Percentiles rank a stretch among this genome's conserved stretches.
These are phyloP conservation scores for Limnephilus auricula DNA, from an alignment of 2,888 invertebrate species.

Conservation along the genomic window DNA sequence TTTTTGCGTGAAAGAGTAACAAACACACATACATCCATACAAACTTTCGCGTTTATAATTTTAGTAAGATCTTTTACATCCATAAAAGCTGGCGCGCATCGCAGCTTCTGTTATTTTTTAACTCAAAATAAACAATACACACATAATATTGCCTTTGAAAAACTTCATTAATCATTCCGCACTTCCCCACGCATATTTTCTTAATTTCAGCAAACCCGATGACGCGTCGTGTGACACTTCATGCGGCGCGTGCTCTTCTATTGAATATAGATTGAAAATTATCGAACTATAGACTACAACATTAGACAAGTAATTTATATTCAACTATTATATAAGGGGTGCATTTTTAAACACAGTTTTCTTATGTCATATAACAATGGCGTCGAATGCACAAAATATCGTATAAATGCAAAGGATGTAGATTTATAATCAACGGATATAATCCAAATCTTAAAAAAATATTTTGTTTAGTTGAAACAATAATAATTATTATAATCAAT, in stretches of 20 bases:
- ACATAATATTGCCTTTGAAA: no score
- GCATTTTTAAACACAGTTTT: neutral
- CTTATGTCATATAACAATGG: neutral
- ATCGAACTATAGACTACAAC: neutral
- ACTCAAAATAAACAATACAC: no score
- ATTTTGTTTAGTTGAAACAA: no score
- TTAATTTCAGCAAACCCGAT: neutral
- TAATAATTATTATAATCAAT: no score
- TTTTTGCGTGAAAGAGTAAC: no score
- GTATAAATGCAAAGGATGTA: neutral
- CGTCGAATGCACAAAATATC: neutral
- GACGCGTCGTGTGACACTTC: neutral
- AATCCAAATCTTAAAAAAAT: no score
- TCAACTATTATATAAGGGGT: neutral
- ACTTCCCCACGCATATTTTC: neutral
- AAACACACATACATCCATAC: no score
- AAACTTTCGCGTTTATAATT: no score
- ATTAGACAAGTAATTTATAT: neutral
- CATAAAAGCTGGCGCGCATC: no score
- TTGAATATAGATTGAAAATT: conserved; percentile 2
- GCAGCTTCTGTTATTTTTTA: no score
- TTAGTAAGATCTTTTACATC: no score
- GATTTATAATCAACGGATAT: neutral
- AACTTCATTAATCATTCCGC: neutral
- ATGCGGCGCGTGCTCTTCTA: neutral